These are phyloP conservation scores for Mola mola DNA, from an alignment of 2,113 vertebrate species.

Conservation along the genomic window DNA sequence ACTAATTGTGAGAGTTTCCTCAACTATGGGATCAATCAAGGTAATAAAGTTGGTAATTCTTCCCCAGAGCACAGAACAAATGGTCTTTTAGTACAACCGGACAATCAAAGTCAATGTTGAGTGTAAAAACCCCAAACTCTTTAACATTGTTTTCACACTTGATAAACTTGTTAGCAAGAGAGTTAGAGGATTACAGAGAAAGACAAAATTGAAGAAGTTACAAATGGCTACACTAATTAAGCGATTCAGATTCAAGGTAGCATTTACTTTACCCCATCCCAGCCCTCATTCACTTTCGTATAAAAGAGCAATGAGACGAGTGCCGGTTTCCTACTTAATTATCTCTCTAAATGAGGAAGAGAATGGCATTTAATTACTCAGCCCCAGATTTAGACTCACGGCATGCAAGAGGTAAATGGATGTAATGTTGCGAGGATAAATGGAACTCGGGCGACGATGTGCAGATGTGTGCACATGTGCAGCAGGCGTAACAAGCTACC, in stretches of 20 bases:
- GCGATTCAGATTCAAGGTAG: constrained; percentile 58
- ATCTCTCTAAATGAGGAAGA: constrained; percentile 80
- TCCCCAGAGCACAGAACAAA: constrained; percentile 1
- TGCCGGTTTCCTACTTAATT: constrained; percentile 76
- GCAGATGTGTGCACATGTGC: constrained; percentile 79
- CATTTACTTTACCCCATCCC: constrained; percentile 55
- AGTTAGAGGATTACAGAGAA: background rate
- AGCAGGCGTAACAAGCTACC: constrained; percentile 61
- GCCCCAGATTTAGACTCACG: constrained; percentile 76
- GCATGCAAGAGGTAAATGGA: constrained; percentile 77
- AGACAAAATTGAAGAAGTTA: constrained; percentile 23
- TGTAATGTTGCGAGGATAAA: constrained; percentile 81
- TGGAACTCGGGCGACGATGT: constrained; percentile 69
- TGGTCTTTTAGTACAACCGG: background rate
- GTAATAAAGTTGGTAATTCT: background rate
- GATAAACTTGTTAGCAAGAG: background rate
- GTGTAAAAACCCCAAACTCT: constrained; percentile 5
- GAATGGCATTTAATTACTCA: constrained; percentile 81
- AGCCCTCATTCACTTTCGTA: constrained; percentile 48
- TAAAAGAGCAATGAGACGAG: constrained; percentile 70
- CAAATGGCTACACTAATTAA: constrained; percentile 39
- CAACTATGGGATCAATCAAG: no score
- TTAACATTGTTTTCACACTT: background rate
- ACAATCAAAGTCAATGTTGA: constrained; percentile 1
- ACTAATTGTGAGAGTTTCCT: constrained; percentile 46